Base-by-base conservation (phyloP, 2,797 vertebrate species). In the Sebastes vulpes region DNA sequence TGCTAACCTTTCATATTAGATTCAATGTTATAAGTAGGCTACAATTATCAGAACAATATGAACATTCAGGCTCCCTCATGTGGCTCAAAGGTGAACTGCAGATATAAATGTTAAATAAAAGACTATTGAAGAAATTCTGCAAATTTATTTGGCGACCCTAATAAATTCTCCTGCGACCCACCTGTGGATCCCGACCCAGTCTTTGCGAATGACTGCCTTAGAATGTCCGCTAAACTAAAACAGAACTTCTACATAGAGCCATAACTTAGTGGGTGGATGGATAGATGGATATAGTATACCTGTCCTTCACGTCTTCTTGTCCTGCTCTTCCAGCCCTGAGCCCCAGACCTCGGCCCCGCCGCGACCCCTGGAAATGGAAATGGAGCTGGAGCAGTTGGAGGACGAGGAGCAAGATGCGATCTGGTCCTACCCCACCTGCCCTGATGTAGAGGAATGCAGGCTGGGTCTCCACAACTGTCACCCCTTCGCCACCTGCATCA, bases 401-500 rank as follows among this genome's bases (percentile, higher is more conserved):
- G 87, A 91, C 1, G 92, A 88, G 66, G 95, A 95, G 52, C 93
- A 92, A 79, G 97, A 97, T 29, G 96, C 97, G 0, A 94, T 96
- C 80, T 99, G 98, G 98, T 97, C 97, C 0, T 99, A 99, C 29
- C 96, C 96, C 4, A 95, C 96, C 46, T 98, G 98, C 83, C 98
- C 98, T 0, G 98, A 98, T 32, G 97, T 99, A 53, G 98, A 99
- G 29, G 98, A 99, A 86, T 99, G 98, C 81, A 94, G 97, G 23
- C 90, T 98, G 84, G 97, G 97, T 66, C 94, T 98, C 73, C 97
- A 98, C 29, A 96, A 95, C 86, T 99, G 98, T 89, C 97, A 98
- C 79, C 92, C 81, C 0, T 96, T 95, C 1, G 98, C 98, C 3
- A 96, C 96, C 31, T 99, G 98, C 79, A 95, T 96, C 79, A 99